phyloP scores from a whole-genome alignment of 2,113 vertebrate genomes.

The Cyanocitta stelleri region DNA sequence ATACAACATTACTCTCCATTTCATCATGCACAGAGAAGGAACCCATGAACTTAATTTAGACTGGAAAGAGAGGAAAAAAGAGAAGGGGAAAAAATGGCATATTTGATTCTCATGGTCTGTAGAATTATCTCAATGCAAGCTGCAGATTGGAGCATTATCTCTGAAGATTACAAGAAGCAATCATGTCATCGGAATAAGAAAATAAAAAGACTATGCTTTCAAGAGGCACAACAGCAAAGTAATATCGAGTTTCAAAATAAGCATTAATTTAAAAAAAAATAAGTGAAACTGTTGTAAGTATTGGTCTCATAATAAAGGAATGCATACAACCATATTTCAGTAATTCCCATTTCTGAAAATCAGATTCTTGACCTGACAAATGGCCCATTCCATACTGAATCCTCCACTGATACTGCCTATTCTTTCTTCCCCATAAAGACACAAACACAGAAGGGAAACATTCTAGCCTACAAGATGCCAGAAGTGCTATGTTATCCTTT shows the following conservation, averaged over 20 bases:
- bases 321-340: neutral
- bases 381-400: neutral
- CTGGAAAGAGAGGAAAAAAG: neutral
- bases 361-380: neutral
- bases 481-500: neutral
- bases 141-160: neutral
- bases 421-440: neutral
- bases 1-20: neutral
- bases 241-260: neutral
- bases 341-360: conserved; percentile 20
- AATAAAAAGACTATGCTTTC: neutral
- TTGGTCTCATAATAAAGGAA: neutral
- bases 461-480: neutral
- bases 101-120: neutral
- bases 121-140: neutral
- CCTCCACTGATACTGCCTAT: neutral
- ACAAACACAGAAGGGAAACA: neutral
- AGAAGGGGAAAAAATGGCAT: neutral
- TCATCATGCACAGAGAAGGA: neutral
- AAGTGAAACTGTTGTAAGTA: neutral
- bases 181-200: neutral
- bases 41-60: neutral
- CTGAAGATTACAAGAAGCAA: conserved; percentile 19
- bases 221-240: neutral
- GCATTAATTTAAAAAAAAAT: neutral